Percentiles rank a stretch among this genome's conserved stretches.
These are phyloP conservation scores for Cairina moschata DNA, from an alignment of 2,113 vertebrate genomes.

Conservation along the genomic window DNA sequence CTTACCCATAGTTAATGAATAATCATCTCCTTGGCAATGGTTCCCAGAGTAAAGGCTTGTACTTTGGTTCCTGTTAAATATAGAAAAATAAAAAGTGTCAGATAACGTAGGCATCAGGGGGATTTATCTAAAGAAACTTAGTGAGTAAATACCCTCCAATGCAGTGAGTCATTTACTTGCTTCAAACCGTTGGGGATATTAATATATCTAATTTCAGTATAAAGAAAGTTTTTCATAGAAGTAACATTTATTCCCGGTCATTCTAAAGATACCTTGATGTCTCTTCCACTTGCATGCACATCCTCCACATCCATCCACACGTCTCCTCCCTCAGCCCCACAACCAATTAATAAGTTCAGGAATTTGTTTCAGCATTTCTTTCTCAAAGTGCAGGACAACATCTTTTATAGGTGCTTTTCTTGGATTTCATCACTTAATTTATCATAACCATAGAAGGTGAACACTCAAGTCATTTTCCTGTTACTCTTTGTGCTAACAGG, in stretches of 20 bases:
- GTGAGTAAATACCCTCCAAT: neutral
- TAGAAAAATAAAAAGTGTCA: conserved; percentile 33
- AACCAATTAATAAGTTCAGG: neutral
- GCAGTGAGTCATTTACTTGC: neutral
- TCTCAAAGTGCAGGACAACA: neutral
- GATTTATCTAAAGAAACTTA: neutral
- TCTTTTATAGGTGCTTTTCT: neutral
- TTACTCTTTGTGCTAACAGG: neutral
- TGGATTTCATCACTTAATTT: neutral
- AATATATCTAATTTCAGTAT: neutral
- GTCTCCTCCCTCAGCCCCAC: neutral
- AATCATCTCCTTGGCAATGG: conserved; percentile 58
- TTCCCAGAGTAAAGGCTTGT: conserved; percentile 10
- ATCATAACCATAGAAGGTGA: neutral
- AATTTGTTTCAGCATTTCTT: neutral
- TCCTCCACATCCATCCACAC: neutral
- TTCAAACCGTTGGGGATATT: neutral
- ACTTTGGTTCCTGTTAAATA: conserved; percentile 45
- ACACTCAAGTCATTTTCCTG: neutral
- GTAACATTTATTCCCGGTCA: neutral
- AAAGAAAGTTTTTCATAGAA: neutral
- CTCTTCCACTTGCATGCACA: neutral
- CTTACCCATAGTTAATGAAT: conserved; percentile 62
- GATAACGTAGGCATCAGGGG: neutral
- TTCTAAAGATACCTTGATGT: neutral